Percentiles rank a stretch among this genome's conserved stretches.
Evolutionary conservation across 1,140 invertebrate species (phyloP).

Genomic region (Sipha flava): DNA sequence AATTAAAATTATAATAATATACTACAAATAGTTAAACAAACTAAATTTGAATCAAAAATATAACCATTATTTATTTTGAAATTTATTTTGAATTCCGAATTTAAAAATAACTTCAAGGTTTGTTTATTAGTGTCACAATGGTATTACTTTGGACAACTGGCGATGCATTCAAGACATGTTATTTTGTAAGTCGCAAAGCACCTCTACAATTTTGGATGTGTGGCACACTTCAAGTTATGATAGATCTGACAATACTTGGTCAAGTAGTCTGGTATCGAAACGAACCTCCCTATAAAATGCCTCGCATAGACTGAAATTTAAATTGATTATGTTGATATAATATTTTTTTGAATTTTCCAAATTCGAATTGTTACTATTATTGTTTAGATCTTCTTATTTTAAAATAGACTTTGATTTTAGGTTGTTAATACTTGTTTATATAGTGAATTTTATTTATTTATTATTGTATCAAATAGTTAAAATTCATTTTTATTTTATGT

Average conservation of each 20-base stretch:
- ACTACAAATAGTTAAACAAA: no score
- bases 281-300: conserved; percentile 13
- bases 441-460: conserved; percentile 9
- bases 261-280: conserved; percentile 55
- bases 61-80: no score
- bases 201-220: conserved; percentile 95
- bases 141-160: conserved; percentile 92
- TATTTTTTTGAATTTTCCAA: neutral
- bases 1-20: no score
- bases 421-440: neutral
- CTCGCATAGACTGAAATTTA: conserved; percentile 29
- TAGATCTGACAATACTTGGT: conserved; percentile 72
- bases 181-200: conserved; percentile 82
- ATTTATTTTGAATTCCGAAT: no score
- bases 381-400: neutral
- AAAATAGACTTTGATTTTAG: neutral
- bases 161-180: conserved; percentile 94
- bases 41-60: no score
- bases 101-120: neutral
- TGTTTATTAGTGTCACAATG: conserved; percentile 71
- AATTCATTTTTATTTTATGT: neutral
- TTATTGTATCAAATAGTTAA: neutral
- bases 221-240: conserved; percentile 79
- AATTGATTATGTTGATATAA: neutral
- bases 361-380: neutral